Evolutionary conservation across 2,888 invertebrate genomes (phyloP), one percentile per base, ranked within the genome.

Genomic region (Hecatera dysodea): DNA sequence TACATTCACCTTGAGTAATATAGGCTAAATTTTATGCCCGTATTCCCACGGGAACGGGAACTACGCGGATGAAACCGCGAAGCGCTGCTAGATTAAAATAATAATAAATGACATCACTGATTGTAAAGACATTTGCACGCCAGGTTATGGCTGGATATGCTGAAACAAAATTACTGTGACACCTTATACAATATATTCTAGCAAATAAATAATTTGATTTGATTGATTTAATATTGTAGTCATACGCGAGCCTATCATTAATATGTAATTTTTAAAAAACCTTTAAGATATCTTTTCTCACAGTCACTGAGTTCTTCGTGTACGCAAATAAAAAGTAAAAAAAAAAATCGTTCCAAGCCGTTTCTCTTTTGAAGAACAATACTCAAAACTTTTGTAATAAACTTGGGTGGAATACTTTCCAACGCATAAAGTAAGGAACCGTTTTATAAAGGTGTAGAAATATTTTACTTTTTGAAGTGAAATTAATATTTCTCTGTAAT

Each of bases 321-420:
- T 27, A 12, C 6, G 12, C 22, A 55, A 69, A 55, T 60, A 48
- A 42, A 52, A 56, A 33, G 5, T 17, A 0, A 5, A 44, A 68
- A 76, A 65, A 68, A 55, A n/a, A 24, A 19, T 22, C 29, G 15
- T 22, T 17, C 19, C 8, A 17, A 17, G 11, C 19, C 15, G 9
- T 36, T 77, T 73, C n/a, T 15, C 42, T 48, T 60, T 60, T 42
- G 29, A 68, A 60, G 59, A 60, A 68, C 42, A 73, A 60, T 55
- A 44, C 55, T 73, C 42, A n/a, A 55, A 73, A 73, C 53, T 73
- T 73, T 73, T 60, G 36, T 36, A 50, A 73, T 73, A 77, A 69
- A 73, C 19, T 48, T 46, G 27, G 27, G 27, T n/a, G 5, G 39
- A 53, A 76, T 48, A 53, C 59, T 33, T 73, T 46, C 33, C 39